These are phyloP conservation scores for Zele albiditarsus DNA, from an alignment of 2,888 invertebrate genomes.

Conservation along the genomic window DNA sequence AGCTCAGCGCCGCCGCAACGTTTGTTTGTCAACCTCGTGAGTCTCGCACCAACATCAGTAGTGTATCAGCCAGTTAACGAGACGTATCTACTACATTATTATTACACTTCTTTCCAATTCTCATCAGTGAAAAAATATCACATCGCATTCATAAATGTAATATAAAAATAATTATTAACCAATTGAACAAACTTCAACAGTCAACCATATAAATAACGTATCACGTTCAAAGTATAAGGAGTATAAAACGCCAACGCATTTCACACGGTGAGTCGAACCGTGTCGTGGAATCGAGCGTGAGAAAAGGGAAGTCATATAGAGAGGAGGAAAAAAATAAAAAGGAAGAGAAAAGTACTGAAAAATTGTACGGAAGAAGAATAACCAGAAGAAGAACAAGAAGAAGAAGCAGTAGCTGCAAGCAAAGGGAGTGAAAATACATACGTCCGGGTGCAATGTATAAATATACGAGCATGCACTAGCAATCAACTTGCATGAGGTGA, in stretches of 20 bases:
- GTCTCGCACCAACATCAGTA: conserved; percentile 46
- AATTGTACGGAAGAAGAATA: conserved; percentile 35
- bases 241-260: conserved; percentile 34
- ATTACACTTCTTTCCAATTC: conserved; percentile 4
- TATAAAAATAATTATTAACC: neutral
- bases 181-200: neutral
- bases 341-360: conserved; percentile 40
- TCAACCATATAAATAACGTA: conserved; percentile 12
- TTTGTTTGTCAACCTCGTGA: conserved; percentile 50
- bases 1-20: conserved; percentile 40
- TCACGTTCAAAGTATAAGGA: conserved; percentile 2
- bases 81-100: conserved; percentile 26
- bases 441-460: conserved; percentile 15
- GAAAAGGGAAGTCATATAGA: conserved; percentile 39
- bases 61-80: conserved; percentile 44
- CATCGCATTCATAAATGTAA: no score
- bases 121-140: conserved; percentile 1
- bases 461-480: neutral
- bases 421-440: conserved; percentile 22
- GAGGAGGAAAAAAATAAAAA: conserved; percentile 36
- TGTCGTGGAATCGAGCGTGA: conserved; percentile 39
- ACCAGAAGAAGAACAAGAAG: conserved; percentile 4
- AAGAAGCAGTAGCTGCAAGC: neutral
- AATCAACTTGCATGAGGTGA: conserved; percentile 21
- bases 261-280: conserved; percentile 42